Percentiles rank a stretch among this genome's conserved stretches.
These are phyloP conservation scores for Macrophya alboannulata DNA, from an alignment of 2,888 invertebrate species.

Conservation along the genomic window DNA sequence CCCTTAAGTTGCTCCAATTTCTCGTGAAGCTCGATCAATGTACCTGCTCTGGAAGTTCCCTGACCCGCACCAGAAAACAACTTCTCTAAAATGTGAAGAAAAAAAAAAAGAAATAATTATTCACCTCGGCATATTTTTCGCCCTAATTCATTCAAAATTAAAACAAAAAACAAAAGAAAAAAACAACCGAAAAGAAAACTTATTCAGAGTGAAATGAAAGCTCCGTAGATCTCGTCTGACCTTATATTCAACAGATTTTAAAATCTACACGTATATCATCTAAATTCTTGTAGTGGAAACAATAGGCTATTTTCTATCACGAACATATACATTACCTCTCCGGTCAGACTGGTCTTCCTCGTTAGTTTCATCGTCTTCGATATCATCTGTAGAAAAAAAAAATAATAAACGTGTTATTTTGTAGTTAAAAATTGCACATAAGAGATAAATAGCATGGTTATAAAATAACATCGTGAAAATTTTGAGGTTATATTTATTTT, in stretches of 20 bases:
- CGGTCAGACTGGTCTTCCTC: conserved; percentile 56
- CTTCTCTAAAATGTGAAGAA: conserved; percentile 64
- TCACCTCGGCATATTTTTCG: background rate
- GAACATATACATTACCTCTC: conserved; percentile 40
- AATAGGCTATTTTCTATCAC: background rate
- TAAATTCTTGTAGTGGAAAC: background rate
- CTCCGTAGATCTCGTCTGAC: background rate
- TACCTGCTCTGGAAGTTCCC: conserved; percentile 81
- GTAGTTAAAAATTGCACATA: background rate
- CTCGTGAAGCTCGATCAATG: conserved; percentile 85
- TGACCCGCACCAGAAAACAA: conserved; percentile 62
- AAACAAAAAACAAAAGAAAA: background rate
- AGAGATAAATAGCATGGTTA: background rate
- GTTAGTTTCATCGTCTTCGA: conserved; percentile 61
- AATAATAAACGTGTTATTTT: conserved; percentile 11
- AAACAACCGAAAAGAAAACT: conserved; percentile 57
- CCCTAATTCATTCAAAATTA: background rate
- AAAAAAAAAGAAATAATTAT: conserved; percentile 16
- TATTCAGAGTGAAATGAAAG: background rate
- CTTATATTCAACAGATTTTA: background rate
- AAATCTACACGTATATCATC: background rate
- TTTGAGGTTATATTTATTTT: conserved; percentile 23
- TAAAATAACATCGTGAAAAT: background rate
- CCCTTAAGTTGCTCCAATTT: conserved; percentile 85
- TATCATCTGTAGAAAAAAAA: conserved; percentile 61